Base-by-base conservation (phyloP, 2,888 invertebrate genomes). In the Dynastes grantii region DNA sequence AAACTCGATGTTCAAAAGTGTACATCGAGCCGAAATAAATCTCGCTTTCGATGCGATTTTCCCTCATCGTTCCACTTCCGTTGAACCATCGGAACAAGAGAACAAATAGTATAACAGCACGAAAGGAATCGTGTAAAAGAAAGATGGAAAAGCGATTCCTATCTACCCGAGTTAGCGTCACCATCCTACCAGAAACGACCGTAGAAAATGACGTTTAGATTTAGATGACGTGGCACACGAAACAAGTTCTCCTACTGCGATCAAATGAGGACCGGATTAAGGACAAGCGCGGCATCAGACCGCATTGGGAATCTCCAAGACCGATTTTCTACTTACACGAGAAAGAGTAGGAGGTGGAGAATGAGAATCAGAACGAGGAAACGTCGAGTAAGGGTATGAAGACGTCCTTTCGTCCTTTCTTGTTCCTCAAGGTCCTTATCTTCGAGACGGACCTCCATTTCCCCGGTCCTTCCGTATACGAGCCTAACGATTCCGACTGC, bases 151-250 rank as follows among this genome's bases (percentile, higher is more conserved):
- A 8, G 8, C 45, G 45, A 45, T 45, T 45, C 11, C 45, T 45
- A 45, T 45, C 45, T 11, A 11, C 45, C 9, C 45, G 45, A 45
- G 45, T 45, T 45, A 45, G 11, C 45, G 45, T 11, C 45, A 45
- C 45, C 55, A 8, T 16, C 22, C 65, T 58, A 55, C 55, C 29
- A 9, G 58, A 71, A 71, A 71, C 55, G 53, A 55, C 53, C 71
- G 71, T 53, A 55, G 55, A 71, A 71, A 71, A 71, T 71, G 71
- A 71, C 71, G 55, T 71, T 71, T 71, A 71, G 71, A 71, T 71
- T 71, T 71, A 71, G 71, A 71, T 71, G 71, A 71, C 71, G 71
- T 55, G 71, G 71, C 71, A 55, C 55, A 55, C 71, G 55, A 71
- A 71, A 71, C 71, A 71, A 71, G n/a, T 71, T 16, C 55, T 9